Base-by-base conservation (phyloP, 2,797 vertebrate species). In the Nothura maculosa region DNA sequence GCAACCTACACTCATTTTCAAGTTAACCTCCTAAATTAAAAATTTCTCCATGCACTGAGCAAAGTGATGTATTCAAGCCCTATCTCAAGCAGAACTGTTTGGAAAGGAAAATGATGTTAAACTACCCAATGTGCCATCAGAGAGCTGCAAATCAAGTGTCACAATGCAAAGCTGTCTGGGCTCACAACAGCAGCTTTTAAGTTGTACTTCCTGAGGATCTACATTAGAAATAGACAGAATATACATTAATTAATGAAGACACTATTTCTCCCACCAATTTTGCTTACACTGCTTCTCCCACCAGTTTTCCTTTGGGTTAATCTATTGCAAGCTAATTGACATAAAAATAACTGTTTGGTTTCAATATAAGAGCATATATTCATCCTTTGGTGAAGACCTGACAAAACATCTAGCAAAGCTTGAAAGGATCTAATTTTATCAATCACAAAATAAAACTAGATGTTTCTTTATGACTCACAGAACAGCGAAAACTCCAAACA, bases 361-460 rank as follows among this genome's bases (percentile, higher is more conserved):
- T 72, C 48, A 77, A 16, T 2, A 2, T 5, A 45, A 64, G 22
- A 76, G 6, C 25, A 12, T 36, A 25, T 32, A 80, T 86, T 80
- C 67, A 8, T 52, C 9, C 30, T 28, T 34, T 52, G 15, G 25
- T n/a, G 36, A 91, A 83, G 15, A 47, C 6, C 12, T 32, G n/a
- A 78, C 6, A 87, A 74, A 89, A 77, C n/a, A 81, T 15, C 13
- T 9, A 81, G 25, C 25, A 18, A 83, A 74, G 14, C 20, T 12
- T 14, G 69, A 32, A 87, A 47, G 16, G 19, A 72, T 60, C 81
- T 86, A 77, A 61, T 42, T 89, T 30, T 55, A 30, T 27, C 48
- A 68, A 47, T 50, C 74, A 58, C 43, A 86, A 96, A 75, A 75
- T 36, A 89, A 70, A 94, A 82, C 16, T 52, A 81, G 43, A 58